phyloP scores from a whole-genome alignment of 2,797 vertebrate species.

The Emys orbicularis region DNA sequence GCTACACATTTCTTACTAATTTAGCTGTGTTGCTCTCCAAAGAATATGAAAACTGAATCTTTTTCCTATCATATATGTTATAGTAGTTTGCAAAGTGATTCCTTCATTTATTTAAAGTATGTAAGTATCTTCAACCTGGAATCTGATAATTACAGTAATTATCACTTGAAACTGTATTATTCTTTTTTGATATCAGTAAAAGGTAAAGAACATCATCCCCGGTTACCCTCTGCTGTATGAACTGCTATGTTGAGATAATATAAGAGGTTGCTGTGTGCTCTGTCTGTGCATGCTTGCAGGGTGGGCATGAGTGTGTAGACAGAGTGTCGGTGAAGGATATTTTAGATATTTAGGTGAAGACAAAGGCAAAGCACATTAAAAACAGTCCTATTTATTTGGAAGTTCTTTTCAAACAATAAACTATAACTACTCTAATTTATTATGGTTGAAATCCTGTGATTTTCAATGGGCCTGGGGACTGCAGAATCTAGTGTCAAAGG shows the following conservation, averaged over 20 bases:
- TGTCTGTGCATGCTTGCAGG: neutral
- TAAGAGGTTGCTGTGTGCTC: neutral
- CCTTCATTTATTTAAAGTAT: neutral
- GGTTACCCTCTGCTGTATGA: neutral
- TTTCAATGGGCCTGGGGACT: constrained; percentile 18
- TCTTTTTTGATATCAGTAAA: constrained; percentile 12
- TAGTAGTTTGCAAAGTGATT: neutral
- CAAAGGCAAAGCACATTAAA: neutral
- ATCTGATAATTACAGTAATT: neutral
- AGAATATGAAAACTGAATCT: neutral
- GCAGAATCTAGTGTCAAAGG: constrained; percentile 5
- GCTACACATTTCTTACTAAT: constrained; percentile 42
- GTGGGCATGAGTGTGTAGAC: neutral
- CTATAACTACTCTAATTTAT: constrained; percentile 13
- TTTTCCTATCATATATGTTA: neutral
- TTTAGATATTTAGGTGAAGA: constrained; percentile 39
- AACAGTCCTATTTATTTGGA: neutral
- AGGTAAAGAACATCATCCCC: neutral
- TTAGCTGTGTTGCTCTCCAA: neutral
- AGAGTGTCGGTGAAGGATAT: neutral
- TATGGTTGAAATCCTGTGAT: neutral
- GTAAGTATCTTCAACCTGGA: constrained; percentile 1
- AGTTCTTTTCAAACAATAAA: constrained; percentile 4
- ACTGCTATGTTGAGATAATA: constrained; percentile 13
- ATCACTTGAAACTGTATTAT: neutral